These are phyloP conservation scores for Oegoconia quadripuncta DNA, from an alignment of 2,888 invertebrate species.

Conservation along the genomic window DNA sequence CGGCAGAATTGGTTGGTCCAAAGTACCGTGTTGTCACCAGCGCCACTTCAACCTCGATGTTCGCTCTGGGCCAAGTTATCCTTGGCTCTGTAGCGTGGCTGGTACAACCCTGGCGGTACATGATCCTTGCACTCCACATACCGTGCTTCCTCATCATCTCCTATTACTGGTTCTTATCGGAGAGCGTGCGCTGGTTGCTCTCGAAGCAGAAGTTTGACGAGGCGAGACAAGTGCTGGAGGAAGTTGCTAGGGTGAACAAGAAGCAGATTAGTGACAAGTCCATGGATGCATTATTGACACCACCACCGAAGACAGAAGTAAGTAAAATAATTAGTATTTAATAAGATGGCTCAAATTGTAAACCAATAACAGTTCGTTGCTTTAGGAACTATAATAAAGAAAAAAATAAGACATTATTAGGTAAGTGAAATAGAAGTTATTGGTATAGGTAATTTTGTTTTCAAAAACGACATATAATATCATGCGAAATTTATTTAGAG, in stretches of 20 bases:
- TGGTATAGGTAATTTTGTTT: too few species aligned
- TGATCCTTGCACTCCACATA: conserved; percentile 79
- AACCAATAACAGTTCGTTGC: too few species aligned
- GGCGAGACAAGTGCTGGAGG: conserved; percentile 74
- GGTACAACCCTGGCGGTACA: conserved; percentile 80
- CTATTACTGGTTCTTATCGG: conserved; percentile 81
- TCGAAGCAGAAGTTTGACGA: conserved; percentile 61
- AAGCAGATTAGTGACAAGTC: conserved; percentile 20
- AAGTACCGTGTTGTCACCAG: conserved; percentile 81
- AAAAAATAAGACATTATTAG: too few species aligned
- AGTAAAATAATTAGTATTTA: too few species aligned
- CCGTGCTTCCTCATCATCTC: conserved; percentile 80
- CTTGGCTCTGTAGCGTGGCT: conserved; percentile 81
- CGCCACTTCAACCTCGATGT: conserved; percentile 80
- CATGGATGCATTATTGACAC: conserved; percentile 14
- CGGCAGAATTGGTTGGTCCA: conserved; percentile 84
- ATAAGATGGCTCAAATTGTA: too few species aligned
- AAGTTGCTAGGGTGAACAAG: conserved; percentile 59
- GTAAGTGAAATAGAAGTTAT: too few species aligned
- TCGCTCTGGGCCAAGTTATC: conserved; percentile 81
- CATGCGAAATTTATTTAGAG: too few species aligned
- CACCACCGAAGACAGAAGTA: conserved; percentile 25
- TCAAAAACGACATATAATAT: too few species aligned
- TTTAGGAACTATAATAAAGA: too few species aligned
- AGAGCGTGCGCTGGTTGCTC: conserved; percentile 85